Percentiles rank a stretch among this genome's conserved stretches.
Conservation (phyloP, 1,140 invertebrate species). For the Leptonema lineaticorne region DNA sequence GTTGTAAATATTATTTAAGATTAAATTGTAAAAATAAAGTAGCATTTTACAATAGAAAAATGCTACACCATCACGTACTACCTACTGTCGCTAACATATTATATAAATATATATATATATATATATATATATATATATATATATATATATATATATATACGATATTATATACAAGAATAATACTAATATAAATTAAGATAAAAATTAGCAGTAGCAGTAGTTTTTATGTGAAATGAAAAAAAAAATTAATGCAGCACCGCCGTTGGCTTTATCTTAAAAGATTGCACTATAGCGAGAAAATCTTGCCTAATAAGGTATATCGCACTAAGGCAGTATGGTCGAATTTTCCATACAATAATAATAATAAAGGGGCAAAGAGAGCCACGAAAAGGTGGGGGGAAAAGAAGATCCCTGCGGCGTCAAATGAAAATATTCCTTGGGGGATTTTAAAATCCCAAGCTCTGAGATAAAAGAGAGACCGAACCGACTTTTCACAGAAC, state of each 20-base stretch:
- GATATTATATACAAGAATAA: neutral
- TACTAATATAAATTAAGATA: neutral
- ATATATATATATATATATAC: neutral
- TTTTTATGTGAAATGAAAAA: too few relatives aligned
- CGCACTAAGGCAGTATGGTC: neutral
- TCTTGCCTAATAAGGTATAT: conserved; percentile 12
- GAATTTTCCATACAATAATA: conserved; percentile 22
- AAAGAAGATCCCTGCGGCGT: neutral
- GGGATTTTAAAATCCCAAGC: conserved; percentile 4
- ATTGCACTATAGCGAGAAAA: neutral
- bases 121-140: neutral
- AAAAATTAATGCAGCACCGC: too few relatives aligned
- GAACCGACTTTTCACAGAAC: neutral
- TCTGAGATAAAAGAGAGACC: conserved; percentile 20
- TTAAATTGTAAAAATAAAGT: too few relatives aligned
- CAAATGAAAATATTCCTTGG: conserved; percentile 23
- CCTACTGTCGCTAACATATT: too few relatives aligned
- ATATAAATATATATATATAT: neutral
- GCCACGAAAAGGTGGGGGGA: neutral
- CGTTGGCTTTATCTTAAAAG: too few relatives aligned
- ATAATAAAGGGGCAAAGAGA: neutral
- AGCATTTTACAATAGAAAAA: too few relatives aligned
- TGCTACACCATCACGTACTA: too few relatives aligned
- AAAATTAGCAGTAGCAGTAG: neutral
- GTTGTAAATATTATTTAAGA: too few relatives aligned